A percentile compares a stretch with the other conserved stretches of the same genome.
These are phyloP conservation scores for Drosophila chauvacae DNA, from an alignment of 1,140 invertebrate genomes.

Conservation along the genomic window DNA sequence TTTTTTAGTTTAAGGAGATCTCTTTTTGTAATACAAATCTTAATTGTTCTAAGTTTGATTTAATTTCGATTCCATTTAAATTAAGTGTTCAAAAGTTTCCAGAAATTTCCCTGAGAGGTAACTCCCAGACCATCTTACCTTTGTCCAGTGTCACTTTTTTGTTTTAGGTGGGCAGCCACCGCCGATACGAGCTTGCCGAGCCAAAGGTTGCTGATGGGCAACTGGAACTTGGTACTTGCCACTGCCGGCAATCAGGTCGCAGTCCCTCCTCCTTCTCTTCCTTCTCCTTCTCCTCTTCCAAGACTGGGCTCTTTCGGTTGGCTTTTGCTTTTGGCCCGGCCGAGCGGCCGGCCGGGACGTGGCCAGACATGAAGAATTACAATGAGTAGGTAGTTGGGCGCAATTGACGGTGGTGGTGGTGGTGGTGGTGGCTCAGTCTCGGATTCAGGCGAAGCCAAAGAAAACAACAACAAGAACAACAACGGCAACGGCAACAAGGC, in stretches of 20 bases:
- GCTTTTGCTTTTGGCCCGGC: slow-evolving; percentile 29
- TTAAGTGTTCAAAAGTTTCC: too few species aligned
- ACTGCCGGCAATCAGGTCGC: slow-evolving; percentile 77
- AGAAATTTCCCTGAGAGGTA: not conserved
- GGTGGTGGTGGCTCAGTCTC: slow-evolving; percentile 13
- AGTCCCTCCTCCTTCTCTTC: slow-evolving; percentile 31
- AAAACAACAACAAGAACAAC: slow-evolving; percentile 24
- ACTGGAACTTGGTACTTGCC: slow-evolving; percentile 64
- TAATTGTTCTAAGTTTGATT: not conserved
- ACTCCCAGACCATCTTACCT: not conserved
- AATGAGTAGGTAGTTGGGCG: slow-evolving; percentile 82
- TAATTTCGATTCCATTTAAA: not conserved
- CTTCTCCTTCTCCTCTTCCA: slow-evolving; percentile 9
- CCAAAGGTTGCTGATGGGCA: slow-evolving; percentile 77
- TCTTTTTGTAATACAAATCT: not conserved
- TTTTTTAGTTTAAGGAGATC: accelerated
- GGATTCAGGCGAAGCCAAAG: slow-evolving; percentile 8
- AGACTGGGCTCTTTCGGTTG: slow-evolving; percentile 4
- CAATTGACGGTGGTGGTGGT: slow-evolving; percentile 62
- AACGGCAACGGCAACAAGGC: not conserved
- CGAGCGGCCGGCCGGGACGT: slow-evolving; percentile 26
- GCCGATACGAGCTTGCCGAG: slow-evolving; percentile 48
- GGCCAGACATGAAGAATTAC: slow-evolving; percentile 81
- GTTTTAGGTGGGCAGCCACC: slow-evolving; percentile 57
- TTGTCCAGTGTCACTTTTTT: slow-evolving; percentile 1